Conservation (phyloP, 2,888 invertebrate genomes). For the Drosophila villosipedis region DNA sequence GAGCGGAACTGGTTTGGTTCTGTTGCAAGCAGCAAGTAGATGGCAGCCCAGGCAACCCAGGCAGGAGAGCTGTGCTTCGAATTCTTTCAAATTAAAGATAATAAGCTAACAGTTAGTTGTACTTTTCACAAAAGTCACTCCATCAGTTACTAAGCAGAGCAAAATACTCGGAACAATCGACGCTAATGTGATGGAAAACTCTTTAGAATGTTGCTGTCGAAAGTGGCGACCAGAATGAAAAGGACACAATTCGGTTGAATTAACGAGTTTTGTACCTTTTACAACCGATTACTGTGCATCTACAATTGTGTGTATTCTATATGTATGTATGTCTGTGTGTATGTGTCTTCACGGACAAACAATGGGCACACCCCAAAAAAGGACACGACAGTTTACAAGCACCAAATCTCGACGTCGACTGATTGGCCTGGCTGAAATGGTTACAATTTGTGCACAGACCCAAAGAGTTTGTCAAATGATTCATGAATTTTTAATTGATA, state of each 20-base stretch:
- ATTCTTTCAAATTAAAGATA: conserved; percentile 38
- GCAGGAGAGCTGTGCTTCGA: conserved; percentile 31
- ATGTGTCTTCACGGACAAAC: conserved; percentile 37
- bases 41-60: conserved; percentile 5
- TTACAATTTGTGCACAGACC: conserved; percentile 52
- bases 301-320: conserved; percentile 31
- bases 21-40: conserved; percentile 50
- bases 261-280: conserved; percentile 69
- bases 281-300: conserved; percentile 72
- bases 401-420: conserved; percentile 41
- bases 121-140: conserved; percentile 33
- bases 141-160: conserved; percentile 40
- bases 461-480: conserved; percentile 79
- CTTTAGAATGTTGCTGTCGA: conserved; percentile 44
- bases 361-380: conserved; percentile 20
- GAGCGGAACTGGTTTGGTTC: conserved; percentile 73
- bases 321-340: conserved; percentile 4
- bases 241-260: conserved; percentile 41
- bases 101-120: conserved; percentile 23
- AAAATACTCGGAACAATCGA: conserved; percentile 45
- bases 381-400: conserved; percentile 14
- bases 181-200: conserved; percentile 63
- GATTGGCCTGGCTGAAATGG: conserved; percentile 62
- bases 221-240: conserved; percentile 32
- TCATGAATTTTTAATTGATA: conserved; percentile 79